A percentile compares a stretch with the other conserved stretches of the same genome.
Conservation (phyloP, 2,888 invertebrate genomes). For the Invenusta paracnida region DNA sequence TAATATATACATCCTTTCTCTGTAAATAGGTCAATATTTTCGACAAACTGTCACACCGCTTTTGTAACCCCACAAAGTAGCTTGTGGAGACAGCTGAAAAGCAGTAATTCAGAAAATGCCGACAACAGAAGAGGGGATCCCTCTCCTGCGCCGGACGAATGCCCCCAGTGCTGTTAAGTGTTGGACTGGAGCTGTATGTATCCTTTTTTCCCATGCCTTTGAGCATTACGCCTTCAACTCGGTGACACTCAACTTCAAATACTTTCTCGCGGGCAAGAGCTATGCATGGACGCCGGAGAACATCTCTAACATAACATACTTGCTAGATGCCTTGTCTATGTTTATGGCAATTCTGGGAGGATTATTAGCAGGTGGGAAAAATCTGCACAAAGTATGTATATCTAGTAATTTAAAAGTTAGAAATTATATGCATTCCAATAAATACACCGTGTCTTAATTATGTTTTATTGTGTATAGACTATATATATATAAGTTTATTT, state of each 20-base stretch:
- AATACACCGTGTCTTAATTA: no score
- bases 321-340: background rate
- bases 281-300: background rate
- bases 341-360: background rate
- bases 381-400: no score
- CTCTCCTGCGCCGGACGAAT: background rate
- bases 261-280: background rate
- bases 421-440: no score
- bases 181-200: background rate
- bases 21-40: no score
- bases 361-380: background rate
- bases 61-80: no score
- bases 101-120: no score
- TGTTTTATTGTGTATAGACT: no score
- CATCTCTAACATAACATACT: background rate
- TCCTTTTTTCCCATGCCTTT: background rate
- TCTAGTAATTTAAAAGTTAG: no score
- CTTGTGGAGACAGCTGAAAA: no score
- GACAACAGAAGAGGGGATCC: background rate
- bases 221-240: background rate
- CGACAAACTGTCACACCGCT: no score
- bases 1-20: no score
- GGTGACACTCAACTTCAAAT: background rate
- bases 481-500: no score
- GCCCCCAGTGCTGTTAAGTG: background rate